Conservation (phyloP, 2,113 vertebrate genomes). For the Silurus asotus region DNA sequence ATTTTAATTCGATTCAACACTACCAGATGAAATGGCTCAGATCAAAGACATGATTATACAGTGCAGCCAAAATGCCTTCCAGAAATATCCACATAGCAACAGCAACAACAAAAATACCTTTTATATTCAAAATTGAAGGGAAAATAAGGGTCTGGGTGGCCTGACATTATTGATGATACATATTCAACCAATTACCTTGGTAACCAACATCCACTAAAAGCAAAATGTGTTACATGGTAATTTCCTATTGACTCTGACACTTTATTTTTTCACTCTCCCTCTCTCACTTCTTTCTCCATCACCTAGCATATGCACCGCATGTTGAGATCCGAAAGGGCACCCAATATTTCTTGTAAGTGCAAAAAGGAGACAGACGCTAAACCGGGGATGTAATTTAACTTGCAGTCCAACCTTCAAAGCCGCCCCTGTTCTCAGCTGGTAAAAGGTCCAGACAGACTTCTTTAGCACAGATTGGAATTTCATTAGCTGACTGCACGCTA, state of each 20-base stretch:
- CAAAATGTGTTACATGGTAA: constrained; percentile 54
- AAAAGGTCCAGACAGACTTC: constrained; percentile 46
- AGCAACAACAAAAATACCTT: neutral
- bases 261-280: constrained; percentile 23
- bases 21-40: neutral
- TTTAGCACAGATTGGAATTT: constrained; percentile 51
- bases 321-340: constrained; percentile 49
- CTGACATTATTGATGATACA: constrained; percentile 53
- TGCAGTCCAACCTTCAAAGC: constrained; percentile 40
- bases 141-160: constrained; percentile 57
- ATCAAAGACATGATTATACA: constrained; percentile 8
- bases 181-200: constrained; percentile 54
- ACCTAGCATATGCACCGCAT: constrained; percentile 33
- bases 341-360: constrained; percentile 53
- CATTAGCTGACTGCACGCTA: constrained; percentile 57
- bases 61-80: neutral
- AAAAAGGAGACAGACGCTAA: constrained; percentile 47
- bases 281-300: neutral
- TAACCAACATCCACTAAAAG: constrained; percentile 58
- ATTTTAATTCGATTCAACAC: constrained; percentile 5
- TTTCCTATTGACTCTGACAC: constrained; percentile 53
- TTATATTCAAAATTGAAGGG: constrained; percentile 46
- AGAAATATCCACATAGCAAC: neutral
- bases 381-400: constrained; percentile 52
- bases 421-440: constrained; percentile 34